phyloP scores from a whole-genome alignment of 2,888 invertebrate genomes.

The Campaea margaritaria region DNA sequence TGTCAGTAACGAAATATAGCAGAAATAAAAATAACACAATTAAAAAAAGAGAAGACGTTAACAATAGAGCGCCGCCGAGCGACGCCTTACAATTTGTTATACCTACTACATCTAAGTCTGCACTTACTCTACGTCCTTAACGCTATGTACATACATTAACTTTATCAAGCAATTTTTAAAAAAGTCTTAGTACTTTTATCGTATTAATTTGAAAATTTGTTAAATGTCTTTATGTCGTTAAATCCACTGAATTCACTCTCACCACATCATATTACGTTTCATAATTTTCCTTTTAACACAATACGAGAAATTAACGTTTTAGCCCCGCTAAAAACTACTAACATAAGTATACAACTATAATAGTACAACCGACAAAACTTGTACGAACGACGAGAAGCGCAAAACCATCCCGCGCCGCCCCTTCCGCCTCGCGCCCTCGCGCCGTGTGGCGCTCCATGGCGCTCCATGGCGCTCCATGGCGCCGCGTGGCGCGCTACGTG shows the following conservation, averaged over 20 bases:
- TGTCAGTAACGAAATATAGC: slow-evolving; percentile 64
- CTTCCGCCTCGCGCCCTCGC: background rate
- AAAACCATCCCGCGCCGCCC: slow-evolving; percentile 3
- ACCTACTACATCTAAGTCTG: slow-evolving; percentile 83
- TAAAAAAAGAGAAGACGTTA: slow-evolving; percentile 53
- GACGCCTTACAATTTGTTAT: slow-evolving; percentile 81
- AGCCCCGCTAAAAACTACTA: slow-evolving; percentile 76
- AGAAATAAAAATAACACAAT: slow-evolving; percentile 62
- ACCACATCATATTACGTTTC: slow-evolving; percentile 66
- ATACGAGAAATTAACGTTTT: slow-evolving; percentile 69
- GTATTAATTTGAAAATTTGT: slow-evolving; percentile 84
- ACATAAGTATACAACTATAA: slow-evolving; percentile 71
- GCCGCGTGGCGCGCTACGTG: background rate
- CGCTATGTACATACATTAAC: slow-evolving; percentile 81
- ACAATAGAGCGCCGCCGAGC: slow-evolving; percentile 54
- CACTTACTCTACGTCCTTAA: slow-evolving; percentile 78
- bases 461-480: background rate
- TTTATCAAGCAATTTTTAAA: slow-evolving; percentile 80
- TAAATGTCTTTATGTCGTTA: slow-evolving; percentile 82
- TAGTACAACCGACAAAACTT: slow-evolving; percentile 68
- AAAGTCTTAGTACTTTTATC: slow-evolving; percentile 83
- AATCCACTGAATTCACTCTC: slow-evolving; percentile 80
- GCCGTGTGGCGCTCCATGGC: background rate
- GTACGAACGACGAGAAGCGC: slow-evolving; percentile 58
- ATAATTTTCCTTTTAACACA: slow-evolving; percentile 68